Percentiles rank a stretch among this genome's conserved stretches.
These are phyloP conservation scores for Denticeps clupeoides DNA, from an alignment of 2,797 vertebrate genomes.

Conservation along the genomic window DNA sequence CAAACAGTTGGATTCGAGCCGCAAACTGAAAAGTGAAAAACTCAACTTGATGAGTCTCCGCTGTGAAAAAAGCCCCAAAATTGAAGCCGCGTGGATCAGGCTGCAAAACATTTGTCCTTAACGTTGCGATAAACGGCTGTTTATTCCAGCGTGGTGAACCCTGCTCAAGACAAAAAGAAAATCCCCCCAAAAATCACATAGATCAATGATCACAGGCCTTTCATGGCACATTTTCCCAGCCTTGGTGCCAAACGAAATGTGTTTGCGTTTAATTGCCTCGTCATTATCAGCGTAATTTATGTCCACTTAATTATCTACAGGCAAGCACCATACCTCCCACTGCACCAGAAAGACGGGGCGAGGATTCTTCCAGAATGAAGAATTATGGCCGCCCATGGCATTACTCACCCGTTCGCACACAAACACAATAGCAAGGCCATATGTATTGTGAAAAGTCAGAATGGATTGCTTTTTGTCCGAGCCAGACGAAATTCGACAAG, in stretches of 20 bases:
- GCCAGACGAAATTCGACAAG: conserved; percentile 11
- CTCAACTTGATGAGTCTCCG: too few relatives aligned
- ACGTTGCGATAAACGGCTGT: too few relatives aligned
- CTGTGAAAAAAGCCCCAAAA: too few relatives aligned
- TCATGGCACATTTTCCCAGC: neutral
- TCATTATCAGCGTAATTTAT: conserved; percentile 31
- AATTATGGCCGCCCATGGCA: conserved; percentile 16
- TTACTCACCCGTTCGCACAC: neutral
- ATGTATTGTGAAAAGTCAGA: conserved; percentile 7
- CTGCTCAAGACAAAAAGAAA: too few relatives aligned
- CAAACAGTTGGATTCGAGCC: too few relatives aligned
- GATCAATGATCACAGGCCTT: neutral
- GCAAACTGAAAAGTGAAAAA: too few relatives aligned
- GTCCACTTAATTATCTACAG: conserved; percentile 27
- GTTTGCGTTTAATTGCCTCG: conserved; percentile 29
- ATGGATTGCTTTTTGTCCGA: conserved; percentile 11
- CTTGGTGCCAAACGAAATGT: conserved; percentile 18
- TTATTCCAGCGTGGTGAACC: too few relatives aligned
- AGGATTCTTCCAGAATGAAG: conserved; percentile 23
- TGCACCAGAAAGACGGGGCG: conserved; percentile 20
- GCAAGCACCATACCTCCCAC: conserved; percentile 22
- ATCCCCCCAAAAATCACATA: neutral
- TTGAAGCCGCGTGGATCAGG: too few relatives aligned
- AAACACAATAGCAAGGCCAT: conserved; percentile 18
- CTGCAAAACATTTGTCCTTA: too few relatives aligned